Base-by-base conservation (phyloP, 2,113 vertebrate species). In the Myrmophylax atrothorax region DNA sequence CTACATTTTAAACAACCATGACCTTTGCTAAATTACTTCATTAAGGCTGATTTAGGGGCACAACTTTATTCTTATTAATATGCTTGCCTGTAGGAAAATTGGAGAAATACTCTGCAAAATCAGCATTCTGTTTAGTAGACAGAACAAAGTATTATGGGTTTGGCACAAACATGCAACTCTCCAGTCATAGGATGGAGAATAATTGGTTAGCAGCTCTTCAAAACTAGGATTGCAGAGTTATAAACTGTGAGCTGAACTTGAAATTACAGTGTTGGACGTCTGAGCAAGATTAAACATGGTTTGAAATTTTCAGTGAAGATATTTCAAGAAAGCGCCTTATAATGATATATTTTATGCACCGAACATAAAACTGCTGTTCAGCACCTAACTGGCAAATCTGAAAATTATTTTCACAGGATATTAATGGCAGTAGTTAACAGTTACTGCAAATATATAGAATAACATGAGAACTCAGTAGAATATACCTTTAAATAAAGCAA, bases 101-200 rank as follows among this genome's bases (percentile, higher is more conserved):
- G 91, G 79, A 95, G 73, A 94, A 95, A 89, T n/a, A 42, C 35
- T 84, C 60, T 93, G 83, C 76, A 81, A 89, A 96, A 84, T 10
- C 91, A 92, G 72, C 74, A 68, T 93, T 90, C 90, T 93, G 86
- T 96, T 95, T 97, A 94, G 86, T 14, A 89, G 68, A 90, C 73
- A 93, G 73, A 97, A 96, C 94, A 95, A 95, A 96, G 94, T 89
- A 67, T 70, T 95, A 88, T 90, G 94, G 91, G 86, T 97, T 96
- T 97, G 95, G 96, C 95, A 94, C 86, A 93, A 81, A 88, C 50
- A 59, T 19, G 26, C 76, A 74, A 55, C 47, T 93, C 86, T 33
- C 25, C 83, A 81, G 42, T 56, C 84, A 90, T 14, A 95, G 76
- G 86, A 89, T 87, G 94, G 76, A 84, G 89, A 92, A 89, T 95